These are phyloP conservation scores for Furcula furcula DNA, from an alignment of 2,888 invertebrate genomes.

Conservation along the genomic window DNA sequence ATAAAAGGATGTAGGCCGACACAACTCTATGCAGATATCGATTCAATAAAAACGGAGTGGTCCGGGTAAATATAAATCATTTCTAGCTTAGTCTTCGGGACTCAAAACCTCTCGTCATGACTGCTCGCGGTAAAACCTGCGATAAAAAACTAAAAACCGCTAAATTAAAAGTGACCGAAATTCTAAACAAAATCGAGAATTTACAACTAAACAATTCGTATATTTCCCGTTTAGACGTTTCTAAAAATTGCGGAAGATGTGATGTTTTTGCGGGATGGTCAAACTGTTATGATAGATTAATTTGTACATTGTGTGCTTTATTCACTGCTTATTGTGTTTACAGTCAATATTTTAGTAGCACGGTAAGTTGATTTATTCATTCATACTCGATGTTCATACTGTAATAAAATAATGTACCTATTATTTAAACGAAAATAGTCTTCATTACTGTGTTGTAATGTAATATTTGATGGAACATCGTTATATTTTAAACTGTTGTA, in stretches of 20 bases:
- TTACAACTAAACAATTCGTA: constrained; percentile 49
- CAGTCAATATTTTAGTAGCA: constrained; percentile 34
- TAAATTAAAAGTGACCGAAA: constrained; percentile 59
- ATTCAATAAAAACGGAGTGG: constrained; percentile 41
- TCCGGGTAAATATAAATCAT: constrained; percentile 7
- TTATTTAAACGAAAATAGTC: too few relatives aligned
- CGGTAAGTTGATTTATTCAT: constrained; percentile 36
- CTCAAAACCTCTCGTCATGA: too few relatives aligned
- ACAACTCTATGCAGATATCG: constrained; percentile 19
- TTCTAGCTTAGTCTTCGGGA: neutral
- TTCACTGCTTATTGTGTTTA: constrained; percentile 37
- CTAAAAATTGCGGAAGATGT: constrained; percentile 5
- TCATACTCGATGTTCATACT: too few relatives aligned
- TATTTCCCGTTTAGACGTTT: constrained; percentile 43
- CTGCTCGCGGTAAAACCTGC: constrained; percentile 39
- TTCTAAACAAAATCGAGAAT: constrained; percentile 56
- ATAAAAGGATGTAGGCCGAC: too few relatives aligned
- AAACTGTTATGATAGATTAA: constrained; percentile 9
- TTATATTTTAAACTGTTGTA: too few relatives aligned
- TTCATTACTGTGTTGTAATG: too few relatives aligned
- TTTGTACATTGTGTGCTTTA: constrained; percentile 12
- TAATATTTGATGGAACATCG: too few relatives aligned
- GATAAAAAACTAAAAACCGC: constrained; percentile 63
- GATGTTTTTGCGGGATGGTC: constrained; percentile 6
- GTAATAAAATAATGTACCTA: too few relatives aligned